Percentiles rank a stretch among this genome's conserved stretches.
phyloP scores from a whole-genome alignment of 2,888 invertebrate genomes.

The Hermaeophaga mercurialis region DNA sequence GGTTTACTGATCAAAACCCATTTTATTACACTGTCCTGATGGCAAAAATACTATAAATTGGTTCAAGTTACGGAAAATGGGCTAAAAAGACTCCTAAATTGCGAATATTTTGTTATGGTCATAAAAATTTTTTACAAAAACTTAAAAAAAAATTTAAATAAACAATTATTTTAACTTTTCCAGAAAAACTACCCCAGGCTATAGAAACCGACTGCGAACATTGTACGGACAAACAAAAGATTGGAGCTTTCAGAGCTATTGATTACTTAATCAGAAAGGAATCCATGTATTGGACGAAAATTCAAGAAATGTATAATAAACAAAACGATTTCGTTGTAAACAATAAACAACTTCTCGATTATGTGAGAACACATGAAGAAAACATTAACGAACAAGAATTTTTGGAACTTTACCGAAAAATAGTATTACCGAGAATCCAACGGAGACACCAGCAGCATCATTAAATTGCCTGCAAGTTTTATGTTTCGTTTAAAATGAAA shows the following conservation, averaged over 20 bases:
- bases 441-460: no score
- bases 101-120: neutral
- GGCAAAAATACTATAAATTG: no score
- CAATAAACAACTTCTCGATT: neutral
- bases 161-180: slow-evolving; percentile 1
- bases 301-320: slow-evolving; percentile 70
- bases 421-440: no score
- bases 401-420: no score
- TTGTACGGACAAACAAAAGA: slow-evolving; percentile 68
- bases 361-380: neutral
- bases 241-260: slow-evolving; percentile 66
- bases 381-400: no score
- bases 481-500: no score
- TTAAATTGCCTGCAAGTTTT: no score
- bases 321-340: neutral
- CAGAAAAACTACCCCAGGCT: slow-evolving; percentile 60
- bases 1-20: no score
- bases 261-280: slow-evolving; percentile 68
- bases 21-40: no score
- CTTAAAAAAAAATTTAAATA: neutral
- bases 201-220: slow-evolving; percentile 66
- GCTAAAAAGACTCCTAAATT: neutral
- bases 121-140: neutral
- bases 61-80: no score
- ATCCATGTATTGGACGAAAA: slow-evolving; percentile 64